Conservation (phyloP, 2,797 vertebrate genomes). For the Antrozous pallidus region DNA sequence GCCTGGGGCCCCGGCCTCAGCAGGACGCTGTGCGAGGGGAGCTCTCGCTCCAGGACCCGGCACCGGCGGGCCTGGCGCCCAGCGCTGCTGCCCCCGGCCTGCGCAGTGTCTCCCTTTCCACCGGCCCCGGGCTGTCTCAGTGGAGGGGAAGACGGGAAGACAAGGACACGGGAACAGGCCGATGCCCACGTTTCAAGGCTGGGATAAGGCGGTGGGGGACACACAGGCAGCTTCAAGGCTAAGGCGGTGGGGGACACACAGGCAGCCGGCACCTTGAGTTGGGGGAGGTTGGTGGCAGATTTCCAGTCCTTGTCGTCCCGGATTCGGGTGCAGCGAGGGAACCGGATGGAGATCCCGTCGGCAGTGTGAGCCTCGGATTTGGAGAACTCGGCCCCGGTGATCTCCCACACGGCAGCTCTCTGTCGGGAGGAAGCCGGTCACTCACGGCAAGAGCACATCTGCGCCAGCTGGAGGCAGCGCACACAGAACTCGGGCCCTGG, state of each 20-base stretch:
- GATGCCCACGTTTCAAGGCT: background rate
- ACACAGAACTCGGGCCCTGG: background rate
- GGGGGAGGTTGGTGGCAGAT: conserved; percentile 92
- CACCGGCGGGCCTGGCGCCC: no score
- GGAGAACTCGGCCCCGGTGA: conserved; percentile 98
- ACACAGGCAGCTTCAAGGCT: background rate
- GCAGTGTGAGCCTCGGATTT: conserved; percentile 97
- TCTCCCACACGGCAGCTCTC: conserved; percentile 97
- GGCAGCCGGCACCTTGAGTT: conserved; percentile 87
- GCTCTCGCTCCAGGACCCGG: background rate
- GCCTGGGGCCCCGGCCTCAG: background rate
- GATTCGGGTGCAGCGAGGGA: conserved; percentile 96
- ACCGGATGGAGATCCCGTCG: conserved; percentile 98
- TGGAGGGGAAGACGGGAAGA: background rate
- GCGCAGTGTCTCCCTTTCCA: background rate
- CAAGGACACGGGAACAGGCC: background rate
- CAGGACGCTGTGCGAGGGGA: background rate
- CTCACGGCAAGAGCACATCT: background rate
- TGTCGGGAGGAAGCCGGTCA: conserved; percentile 70
- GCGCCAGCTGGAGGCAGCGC: background rate
- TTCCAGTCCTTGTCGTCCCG: conserved; percentile 98
- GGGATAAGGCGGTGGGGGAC: background rate
- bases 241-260: rapidly evolving
- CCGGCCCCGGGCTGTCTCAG: background rate
- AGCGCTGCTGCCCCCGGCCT: background rate